phyloP scores from a whole-genome alignment of 2,888 invertebrate genomes.

The Parthenolecanium corni region DNA sequence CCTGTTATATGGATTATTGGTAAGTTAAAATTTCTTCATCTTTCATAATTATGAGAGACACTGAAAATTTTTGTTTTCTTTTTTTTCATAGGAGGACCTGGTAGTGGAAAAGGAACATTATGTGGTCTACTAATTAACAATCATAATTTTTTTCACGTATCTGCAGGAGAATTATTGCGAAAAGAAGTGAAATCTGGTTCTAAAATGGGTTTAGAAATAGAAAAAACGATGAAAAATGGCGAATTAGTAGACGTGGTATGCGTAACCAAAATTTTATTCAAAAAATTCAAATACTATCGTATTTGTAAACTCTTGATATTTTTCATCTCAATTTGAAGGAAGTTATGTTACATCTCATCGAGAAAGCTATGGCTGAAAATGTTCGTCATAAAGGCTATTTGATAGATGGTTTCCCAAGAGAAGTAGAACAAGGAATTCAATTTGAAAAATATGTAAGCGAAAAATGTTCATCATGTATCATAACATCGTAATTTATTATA shows the following conservation, averaged over 20 bases:
- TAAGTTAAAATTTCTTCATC: too few species aligned
- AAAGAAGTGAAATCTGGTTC: conserved; percentile 84
- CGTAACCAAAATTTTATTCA: not conserved
- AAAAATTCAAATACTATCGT: not conserved
- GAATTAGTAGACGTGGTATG: not conserved
- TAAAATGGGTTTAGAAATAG: conserved; percentile 66
- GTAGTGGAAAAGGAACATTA: conserved; percentile 92
- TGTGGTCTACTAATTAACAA: conserved; percentile 82
- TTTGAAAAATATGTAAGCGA: conserved; percentile 57
- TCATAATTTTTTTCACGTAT: conserved; percentile 90
- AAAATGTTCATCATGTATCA: not conserved
- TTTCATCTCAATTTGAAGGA: not conserved
- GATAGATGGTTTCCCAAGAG: conserved; percentile 86
- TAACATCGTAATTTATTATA: conserved; percentile 11
- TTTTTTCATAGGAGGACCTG: conserved; percentile 63
- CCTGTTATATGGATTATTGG: too few species aligned
- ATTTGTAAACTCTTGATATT: not conserved
- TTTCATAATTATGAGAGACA: not conserved
- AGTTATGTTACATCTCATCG: not conserved
- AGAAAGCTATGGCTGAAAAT: not conserved
- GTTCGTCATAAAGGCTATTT: conserved; percentile 58
- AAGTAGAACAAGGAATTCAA: conserved; percentile 69
- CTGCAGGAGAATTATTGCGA: conserved; percentile 83
- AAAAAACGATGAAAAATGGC: conserved; percentile 63
- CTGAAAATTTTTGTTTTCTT: not conserved